Base-by-base conservation (phyloP, 2,113 vertebrate species). In the Phalacrocorax pelagicus region DNA sequence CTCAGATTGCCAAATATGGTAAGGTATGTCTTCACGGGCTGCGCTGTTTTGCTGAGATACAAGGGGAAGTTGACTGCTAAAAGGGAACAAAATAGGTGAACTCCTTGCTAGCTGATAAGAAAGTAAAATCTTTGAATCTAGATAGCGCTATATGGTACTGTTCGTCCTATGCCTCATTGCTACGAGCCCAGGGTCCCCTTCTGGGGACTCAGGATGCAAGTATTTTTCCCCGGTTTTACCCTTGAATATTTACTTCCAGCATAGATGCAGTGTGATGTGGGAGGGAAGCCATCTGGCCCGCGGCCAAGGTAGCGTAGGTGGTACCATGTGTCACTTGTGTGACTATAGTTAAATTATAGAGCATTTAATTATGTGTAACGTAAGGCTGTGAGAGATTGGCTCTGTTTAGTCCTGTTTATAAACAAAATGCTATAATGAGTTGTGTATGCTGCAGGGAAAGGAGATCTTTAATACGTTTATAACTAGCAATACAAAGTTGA, bases 1-100 rank as follows among this genome's bases (percentile, higher is more conserved):
- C 88, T 94, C 57, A 16, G 59, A 88, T 97, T 98, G 91, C 98
- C 98, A 98, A 98, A 98, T 98, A 98, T 96, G 98, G 98, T 98
- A 98, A 98, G 98, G 98, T 97, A 98, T 98, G 97, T 96, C 96
- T 70, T 47, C 90, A 65, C 17, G 52, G 74, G 61, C 96, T n/a
- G 74, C 15, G 18, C 77, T 78, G 72, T 44, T 69, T 84, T 82
- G 80, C 87, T 29, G 62, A 38, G 73, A 87, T 38, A 20, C 72
- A 52, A 81, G 81, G 71, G 69, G 66, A 93, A 89, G 93, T 94
- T 90, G 75, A 36, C 55, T 78, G 32, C n/a, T 46, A 65, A 78
- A 93, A 81, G 65, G 72, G 88, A 67, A 54, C 26, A 42, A 17
- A 14, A 66, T 65, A 98, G 97, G 91, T 96, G 86, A 88, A 67